Percentiles rank a stretch among this genome's conserved stretches.
These are phyloP conservation scores for Drosophila ananassae DNA, from an alignment of 1,140 invertebrate genomes.

Conservation along the genomic window DNA sequence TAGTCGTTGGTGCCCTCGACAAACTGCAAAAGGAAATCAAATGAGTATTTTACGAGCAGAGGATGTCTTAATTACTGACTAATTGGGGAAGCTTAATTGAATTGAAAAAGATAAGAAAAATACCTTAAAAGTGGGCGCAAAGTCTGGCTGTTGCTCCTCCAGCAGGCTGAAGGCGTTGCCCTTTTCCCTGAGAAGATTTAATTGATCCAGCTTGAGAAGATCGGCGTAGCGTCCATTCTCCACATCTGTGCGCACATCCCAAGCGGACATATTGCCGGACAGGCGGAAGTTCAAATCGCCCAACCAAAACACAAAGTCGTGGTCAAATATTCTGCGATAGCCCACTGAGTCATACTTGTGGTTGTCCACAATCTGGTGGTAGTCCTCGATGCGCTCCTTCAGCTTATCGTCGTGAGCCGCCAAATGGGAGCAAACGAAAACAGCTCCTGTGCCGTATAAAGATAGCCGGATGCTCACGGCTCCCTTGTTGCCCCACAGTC, in stretches of 20 bases:
- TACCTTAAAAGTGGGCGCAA: constrained; percentile 93
- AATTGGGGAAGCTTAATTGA: neutral
- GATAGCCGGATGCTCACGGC: constrained; percentile 94
- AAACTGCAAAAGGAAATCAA: constrained; percentile 84
- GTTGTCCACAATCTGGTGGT: constrained; percentile 91
- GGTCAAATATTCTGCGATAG: constrained; percentile 93
- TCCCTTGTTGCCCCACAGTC: constrained; percentile 95
- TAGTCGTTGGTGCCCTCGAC: constrained; percentile 89
- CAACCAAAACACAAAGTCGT: constrained; percentile 98
- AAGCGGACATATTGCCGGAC: constrained; percentile 86
- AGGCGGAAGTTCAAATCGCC: constrained; percentile 97
- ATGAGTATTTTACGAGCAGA: neutral
- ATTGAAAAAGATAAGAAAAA: neutral
- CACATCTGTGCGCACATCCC: constrained; percentile 89
- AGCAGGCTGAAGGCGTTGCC: constrained; percentile 93
- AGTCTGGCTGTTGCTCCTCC: constrained; percentile 89
- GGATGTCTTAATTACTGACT: neutral
- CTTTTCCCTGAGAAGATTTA: constrained; percentile 87
- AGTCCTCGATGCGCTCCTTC: constrained; percentile 93
- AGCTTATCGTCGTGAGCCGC: constrained; percentile 93
- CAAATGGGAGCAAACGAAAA: constrained; percentile 94
- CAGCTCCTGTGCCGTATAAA: constrained; percentile 93
- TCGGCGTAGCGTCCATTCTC: constrained; percentile 87
- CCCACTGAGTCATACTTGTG: constrained; percentile 89
- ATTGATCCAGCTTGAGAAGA: constrained; percentile 90